Conservation (phyloP, 1,140 invertebrate species). For the Lineus longissimus region DNA sequence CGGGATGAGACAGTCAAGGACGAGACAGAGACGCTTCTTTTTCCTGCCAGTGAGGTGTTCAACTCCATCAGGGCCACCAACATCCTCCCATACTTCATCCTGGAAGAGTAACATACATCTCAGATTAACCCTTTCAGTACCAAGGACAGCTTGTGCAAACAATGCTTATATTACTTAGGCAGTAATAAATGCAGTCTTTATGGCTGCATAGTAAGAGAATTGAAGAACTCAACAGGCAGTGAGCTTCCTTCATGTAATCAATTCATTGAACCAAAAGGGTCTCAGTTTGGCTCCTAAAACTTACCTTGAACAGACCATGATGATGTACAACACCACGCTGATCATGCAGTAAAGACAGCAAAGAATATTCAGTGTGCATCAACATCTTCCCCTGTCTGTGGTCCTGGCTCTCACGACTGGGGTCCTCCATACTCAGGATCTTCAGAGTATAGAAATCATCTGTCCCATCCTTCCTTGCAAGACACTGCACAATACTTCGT, state of each 20-base stretch:
- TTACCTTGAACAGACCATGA: constrained; percentile 76
- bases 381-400: constrained; percentile 79
- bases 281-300: too few species aligned
- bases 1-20: constrained; percentile 71
- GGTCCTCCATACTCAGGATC: constrained; percentile 60
- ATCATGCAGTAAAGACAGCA: constrained; percentile 68
- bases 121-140: too few species aligned
- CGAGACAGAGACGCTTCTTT: constrained; percentile 67
- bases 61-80: constrained; percentile 51
- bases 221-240: too few species aligned
- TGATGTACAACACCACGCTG: constrained; percentile 74
- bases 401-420: constrained; percentile 66
- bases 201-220: too few species aligned
- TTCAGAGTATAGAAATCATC: constrained; percentile 76
- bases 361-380: constrained; percentile 74
- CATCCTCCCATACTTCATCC: constrained; percentile 70
- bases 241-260: too few species aligned
- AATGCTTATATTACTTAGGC: too few species aligned
- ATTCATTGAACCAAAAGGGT: too few species aligned
- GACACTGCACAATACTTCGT: constrained; percentile 73
- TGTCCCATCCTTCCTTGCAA: constrained; percentile 69
- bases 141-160: too few species aligned
- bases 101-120: constrained; percentile 41
- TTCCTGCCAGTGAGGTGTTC: constrained; percentile 63
- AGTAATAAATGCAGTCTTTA: too few species aligned